Evolutionary conservation across 2,888 invertebrate species (phyloP).

Genomic region (Seira sanloemensis): DNA sequence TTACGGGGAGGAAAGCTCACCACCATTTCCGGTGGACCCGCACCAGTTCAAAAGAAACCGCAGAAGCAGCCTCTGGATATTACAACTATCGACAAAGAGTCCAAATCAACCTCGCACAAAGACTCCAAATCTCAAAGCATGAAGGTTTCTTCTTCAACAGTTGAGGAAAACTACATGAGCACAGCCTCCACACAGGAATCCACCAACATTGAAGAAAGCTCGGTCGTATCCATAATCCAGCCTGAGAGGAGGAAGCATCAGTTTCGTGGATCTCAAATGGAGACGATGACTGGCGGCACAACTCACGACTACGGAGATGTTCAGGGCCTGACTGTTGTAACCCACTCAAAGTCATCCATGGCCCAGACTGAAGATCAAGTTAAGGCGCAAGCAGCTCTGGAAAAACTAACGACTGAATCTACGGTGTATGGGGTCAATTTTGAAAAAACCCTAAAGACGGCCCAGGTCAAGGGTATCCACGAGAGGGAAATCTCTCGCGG

Average conservation of each 20-base stretch:
- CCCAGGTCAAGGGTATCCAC: conserved; percentile 66
- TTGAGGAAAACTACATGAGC: neutral
- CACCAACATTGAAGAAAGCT: conserved; percentile 25
- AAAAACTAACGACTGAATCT: conserved; percentile 54
- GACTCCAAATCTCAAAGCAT: conserved; percentile 28
- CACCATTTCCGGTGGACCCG: conserved; percentile 49
- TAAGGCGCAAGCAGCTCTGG: conserved; percentile 67
- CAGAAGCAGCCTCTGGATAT: neutral
- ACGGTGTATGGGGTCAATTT: conserved; percentile 70
- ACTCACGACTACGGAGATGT: conserved; percentile 70
- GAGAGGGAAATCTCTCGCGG: conserved; percentile 71
- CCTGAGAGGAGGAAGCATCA: conserved; percentile 45
- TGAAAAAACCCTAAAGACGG: conserved; percentile 61
- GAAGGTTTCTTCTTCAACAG: conserved; percentile 12
- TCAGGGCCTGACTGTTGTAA: conserved; percentile 71
- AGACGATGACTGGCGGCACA: conserved; percentile 68
- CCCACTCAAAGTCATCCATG: conserved; percentile 71
- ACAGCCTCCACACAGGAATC: conserved; percentile 19
- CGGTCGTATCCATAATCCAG: conserved; percentile 12
- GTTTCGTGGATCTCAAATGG: conserved; percentile 68
- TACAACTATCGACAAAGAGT: no score
- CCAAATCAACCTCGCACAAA: no score
- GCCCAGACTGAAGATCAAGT: conserved; percentile 70
- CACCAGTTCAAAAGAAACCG: conserved; percentile 10
- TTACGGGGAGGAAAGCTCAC: conserved; percentile 67